Conservation (phyloP, 2,797 vertebrate genomes). For the Lithobates sylvaticus region DNA sequence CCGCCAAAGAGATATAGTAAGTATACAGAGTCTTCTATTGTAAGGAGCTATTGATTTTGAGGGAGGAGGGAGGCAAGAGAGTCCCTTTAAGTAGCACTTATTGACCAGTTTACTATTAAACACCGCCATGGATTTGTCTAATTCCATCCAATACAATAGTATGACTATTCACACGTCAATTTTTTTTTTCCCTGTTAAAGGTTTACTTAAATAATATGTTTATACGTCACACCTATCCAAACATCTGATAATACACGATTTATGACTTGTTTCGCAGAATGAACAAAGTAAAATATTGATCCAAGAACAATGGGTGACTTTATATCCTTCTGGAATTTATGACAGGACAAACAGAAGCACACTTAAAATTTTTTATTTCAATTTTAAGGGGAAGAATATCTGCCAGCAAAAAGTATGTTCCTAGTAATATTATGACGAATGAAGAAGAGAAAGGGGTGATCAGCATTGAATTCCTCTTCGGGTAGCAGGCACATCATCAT, state of each 20-base stretch:
- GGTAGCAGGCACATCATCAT: slow-evolving; percentile 70
- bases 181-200: neutral
- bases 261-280: neutral
- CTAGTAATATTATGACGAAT: slow-evolving; percentile 86
- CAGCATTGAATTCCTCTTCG: slow-evolving; percentile 81
- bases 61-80: too few relatives aligned
- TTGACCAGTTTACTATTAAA: too few relatives aligned
- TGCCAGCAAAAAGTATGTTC: slow-evolving; percentile 88
- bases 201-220: neutral
- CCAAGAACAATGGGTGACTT: neutral
- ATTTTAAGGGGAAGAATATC: slow-evolving; percentile 79
- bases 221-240: too few relatives aligned
- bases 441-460: slow-evolving; percentile 94
- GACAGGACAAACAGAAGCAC: neutral
- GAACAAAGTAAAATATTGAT: neutral
- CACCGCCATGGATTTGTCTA: too few relatives aligned
- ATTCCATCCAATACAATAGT: too few relatives aligned
- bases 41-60: too few relatives aligned
- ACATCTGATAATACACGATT: slow-evolving; percentile 3
- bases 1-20: too few relatives aligned
- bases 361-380: neutral
- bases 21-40: too few relatives aligned
- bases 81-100: too few relatives aligned
- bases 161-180: too few relatives aligned
- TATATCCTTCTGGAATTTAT: slow-evolving; percentile 1